These are phyloP conservation scores for Charaxes varanes DNA, from an alignment of 1,140 invertebrate species.

Conservation along the genomic window DNA sequence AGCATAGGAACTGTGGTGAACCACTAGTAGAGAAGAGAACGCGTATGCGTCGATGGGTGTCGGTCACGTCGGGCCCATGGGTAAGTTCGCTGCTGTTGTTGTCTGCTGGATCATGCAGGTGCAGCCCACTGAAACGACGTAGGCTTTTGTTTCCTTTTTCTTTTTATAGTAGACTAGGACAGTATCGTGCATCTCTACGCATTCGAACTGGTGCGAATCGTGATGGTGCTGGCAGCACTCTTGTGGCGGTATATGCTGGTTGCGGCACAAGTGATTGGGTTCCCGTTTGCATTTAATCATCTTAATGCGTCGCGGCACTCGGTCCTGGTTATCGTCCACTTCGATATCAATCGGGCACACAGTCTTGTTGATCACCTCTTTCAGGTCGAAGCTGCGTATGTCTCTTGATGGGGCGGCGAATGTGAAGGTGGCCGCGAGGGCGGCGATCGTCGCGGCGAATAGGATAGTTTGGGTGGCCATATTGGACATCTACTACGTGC, in stretches of 20 bases:
- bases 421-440: conserved; percentile 1
- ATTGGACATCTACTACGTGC: conserved; percentile 17
- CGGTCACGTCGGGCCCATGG: conserved; percentile 13
- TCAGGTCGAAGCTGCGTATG: conserved; percentile 27
- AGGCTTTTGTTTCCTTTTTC: conserved; percentile 6
- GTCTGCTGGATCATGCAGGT: conserved; percentile 40
- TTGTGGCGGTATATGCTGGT: conserved; percentile 28
- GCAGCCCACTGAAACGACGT: conserved; percentile 51
- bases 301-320: conserved; percentile 52
- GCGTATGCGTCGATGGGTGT: neutral
- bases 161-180: conserved; percentile 44
- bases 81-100: conserved; percentile 11
- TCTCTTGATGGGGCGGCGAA: conserved; percentile 10
- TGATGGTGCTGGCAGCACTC: conserved; percentile 43
- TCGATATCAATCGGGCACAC: conserved; percentile 49
- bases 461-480: conserved; percentile 12
- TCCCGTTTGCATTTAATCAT: conserved; percentile 37
- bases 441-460: neutral
- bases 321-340: conserved; percentile 32
- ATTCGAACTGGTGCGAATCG: conserved; percentile 32
- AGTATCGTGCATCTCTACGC: conserved; percentile 47
- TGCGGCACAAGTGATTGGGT: conserved; percentile 35
- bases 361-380: conserved; percentile 37
- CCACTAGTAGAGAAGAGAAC: too few relatives aligned
- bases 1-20: conserved; percentile 8